Evolutionary conservation across 2,113 vertebrate species (phyloP).

Genomic region (Psittacula cyanocephala): DNA sequence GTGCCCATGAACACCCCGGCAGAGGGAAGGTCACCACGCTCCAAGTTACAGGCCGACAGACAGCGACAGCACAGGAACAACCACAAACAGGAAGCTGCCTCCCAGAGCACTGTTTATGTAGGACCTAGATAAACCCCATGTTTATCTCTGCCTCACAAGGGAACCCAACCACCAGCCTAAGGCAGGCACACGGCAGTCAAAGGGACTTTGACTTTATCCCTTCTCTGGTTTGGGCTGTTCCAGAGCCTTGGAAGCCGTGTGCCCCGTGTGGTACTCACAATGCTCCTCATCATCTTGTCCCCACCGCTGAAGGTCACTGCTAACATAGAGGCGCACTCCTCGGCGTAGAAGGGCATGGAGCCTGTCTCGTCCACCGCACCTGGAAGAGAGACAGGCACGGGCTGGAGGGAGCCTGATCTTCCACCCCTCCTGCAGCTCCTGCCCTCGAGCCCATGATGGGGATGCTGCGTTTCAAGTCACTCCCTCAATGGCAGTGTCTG

Average conservation of each 20-base stretch:
- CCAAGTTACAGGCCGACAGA: neutral
- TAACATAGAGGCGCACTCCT: slow-evolving; percentile 95
- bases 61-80: neutral
- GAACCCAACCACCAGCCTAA: neutral
- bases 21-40: neutral
- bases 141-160: neutral
- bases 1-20: neutral
- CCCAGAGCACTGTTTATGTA: neutral
- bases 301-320: slow-evolving; percentile 97
- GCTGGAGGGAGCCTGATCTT: accelerated
- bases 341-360: slow-evolving; percentile 91
- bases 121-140: neutral
- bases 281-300: slow-evolving; percentile 85
- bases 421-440: neutral
- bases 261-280: slow-evolving; percentile 75
- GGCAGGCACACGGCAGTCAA: accelerated
- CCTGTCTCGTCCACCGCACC: slow-evolving; percentile 93
- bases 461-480: neutral
- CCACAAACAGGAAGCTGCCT: neutral
- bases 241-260: neutral
- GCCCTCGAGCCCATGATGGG: accelerated
- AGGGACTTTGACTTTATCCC: accelerated
- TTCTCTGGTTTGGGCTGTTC: accelerated
- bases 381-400: neutral
- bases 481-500: accelerated